Percentiles rank a stretch among this genome's conserved stretches.
These are phyloP conservation scores for Tetragnatha versicolor DNA, from an alignment of 1,140 invertebrate genomes.

Conservation along the genomic window DNA sequence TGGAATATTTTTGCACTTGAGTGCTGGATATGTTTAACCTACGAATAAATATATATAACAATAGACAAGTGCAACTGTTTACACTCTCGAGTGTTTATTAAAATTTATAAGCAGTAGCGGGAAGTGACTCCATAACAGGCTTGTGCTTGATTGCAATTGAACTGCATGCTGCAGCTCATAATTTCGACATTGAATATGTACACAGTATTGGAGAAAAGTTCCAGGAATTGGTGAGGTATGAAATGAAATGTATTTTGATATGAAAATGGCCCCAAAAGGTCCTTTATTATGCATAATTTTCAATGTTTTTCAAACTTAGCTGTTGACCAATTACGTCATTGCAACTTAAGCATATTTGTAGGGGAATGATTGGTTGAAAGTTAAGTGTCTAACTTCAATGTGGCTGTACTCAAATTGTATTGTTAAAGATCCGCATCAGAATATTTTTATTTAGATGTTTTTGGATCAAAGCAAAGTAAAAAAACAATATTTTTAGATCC, in stretches of 20 bases:
- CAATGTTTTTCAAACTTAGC: too few relatives aligned
- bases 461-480: too few relatives aligned
- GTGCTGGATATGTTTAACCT: slow-evolving; percentile 33
- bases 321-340: too few relatives aligned
- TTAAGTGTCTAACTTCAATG: too few relatives aligned
- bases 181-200: neutral
- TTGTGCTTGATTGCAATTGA: slow-evolving; percentile 17
- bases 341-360: too few relatives aligned
- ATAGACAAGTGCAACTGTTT: slow-evolving; percentile 26
- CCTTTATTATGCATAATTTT: too few relatives aligned
- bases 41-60: slow-evolving; percentile 20
- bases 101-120: slow-evolving; percentile 11
- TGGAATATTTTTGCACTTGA: slow-evolving; percentile 30
- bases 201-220: neutral
- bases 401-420: too few relatives aligned
- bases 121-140: neutral
- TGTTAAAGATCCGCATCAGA: too few relatives aligned
- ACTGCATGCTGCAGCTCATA: neutral
- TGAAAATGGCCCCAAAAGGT: too few relatives aligned
- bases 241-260: slow-evolving; percentile 2
- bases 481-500: too few relatives aligned
- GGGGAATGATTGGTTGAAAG: too few relatives aligned
- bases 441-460: too few relatives aligned
- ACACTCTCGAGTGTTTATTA: slow-evolving; percentile 2
- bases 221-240: neutral